These are phyloP conservation scores for Sminthurides aquaticus DNA, from an alignment of 2,888 invertebrate species.

Conservation along the genomic window DNA sequence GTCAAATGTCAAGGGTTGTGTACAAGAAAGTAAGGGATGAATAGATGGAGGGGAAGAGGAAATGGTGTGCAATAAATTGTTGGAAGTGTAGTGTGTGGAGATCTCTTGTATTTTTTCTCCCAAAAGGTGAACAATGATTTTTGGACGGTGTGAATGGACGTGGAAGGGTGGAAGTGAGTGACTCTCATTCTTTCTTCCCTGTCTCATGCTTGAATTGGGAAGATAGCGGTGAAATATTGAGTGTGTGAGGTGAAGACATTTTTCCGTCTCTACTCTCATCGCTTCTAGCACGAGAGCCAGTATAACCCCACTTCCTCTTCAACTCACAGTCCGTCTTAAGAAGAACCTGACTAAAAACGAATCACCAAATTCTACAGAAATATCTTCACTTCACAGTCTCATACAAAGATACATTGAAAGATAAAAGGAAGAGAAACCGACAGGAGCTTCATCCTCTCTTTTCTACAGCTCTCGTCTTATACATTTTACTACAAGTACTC, in stretches of 20 bases:
- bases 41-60: not conserved
- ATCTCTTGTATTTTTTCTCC: not conserved
- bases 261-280: no score
- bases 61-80: not conserved
- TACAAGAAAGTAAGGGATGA: not conserved
- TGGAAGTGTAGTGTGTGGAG: not conserved
- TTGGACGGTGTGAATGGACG: not conserved
- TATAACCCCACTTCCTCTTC: no score
- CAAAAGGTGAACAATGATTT: not conserved
- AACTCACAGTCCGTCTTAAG: no score
- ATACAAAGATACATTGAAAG: not conserved
- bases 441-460: not conserved
- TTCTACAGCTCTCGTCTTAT: no score
- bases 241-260: not conserved
- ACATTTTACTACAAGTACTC: no score
- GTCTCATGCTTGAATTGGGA: not conserved
- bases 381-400: no score
- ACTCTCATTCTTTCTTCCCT: not conserved
- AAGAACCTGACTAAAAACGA: no score
- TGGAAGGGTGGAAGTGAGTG: not conserved
- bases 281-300: no score
- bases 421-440: not conserved
- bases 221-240: not conserved
- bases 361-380: no score
- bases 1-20: not conserved